These are phyloP conservation scores for Cyclura pinguis DNA, from an alignment of 2,797 vertebrate species.

Conservation along the genomic window DNA sequence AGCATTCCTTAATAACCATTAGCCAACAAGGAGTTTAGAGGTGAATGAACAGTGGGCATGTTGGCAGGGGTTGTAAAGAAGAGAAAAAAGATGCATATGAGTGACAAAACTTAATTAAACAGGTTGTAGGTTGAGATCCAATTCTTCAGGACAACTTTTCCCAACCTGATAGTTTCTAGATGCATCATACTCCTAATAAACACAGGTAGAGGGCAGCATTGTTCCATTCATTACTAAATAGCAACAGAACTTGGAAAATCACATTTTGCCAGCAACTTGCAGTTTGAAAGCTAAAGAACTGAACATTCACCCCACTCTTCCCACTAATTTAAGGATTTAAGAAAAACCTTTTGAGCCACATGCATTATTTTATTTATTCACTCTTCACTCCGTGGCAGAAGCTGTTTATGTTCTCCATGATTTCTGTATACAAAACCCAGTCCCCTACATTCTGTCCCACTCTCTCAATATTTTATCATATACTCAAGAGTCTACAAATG, in stretches of 20 bases:
- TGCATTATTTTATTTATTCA: not conserved
- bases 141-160: too few relatives aligned
- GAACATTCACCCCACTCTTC: too few relatives aligned
- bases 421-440: not conserved
- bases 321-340: not conserved
- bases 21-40: too few relatives aligned
- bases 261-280: not conserved
- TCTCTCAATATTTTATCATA: not conserved
- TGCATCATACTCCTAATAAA: not conserved
- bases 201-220: not conserved
- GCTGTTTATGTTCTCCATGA: too few relatives aligned
- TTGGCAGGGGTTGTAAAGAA: too few relatives aligned
- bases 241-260: not conserved
- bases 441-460: not conserved
- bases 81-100: too few relatives aligned
- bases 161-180: too few relatives aligned
- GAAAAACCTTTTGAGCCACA: not conserved
- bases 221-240: not conserved
- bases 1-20: too few relatives aligned
- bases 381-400: not conserved
- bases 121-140: too few relatives aligned
- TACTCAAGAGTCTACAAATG: not conserved
- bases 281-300: not conserved
- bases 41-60: too few relatives aligned
- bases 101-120: too few relatives aligned